phyloP scores from a whole-genome alignment of 2,888 invertebrate genomes.

The Creontiades dilutus region DNA sequence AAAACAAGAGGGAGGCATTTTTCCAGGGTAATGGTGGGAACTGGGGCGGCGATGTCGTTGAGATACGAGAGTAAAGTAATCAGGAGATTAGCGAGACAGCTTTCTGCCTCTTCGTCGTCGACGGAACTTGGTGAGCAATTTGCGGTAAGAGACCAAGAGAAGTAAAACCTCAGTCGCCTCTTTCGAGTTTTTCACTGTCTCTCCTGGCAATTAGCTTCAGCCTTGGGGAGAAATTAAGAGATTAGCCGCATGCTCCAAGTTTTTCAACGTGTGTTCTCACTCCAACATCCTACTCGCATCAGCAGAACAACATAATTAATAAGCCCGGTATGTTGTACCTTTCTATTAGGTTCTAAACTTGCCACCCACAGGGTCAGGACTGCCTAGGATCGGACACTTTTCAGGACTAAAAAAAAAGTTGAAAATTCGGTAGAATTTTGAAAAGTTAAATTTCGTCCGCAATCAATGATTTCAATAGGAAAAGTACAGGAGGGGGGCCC shows the following conservation, averaged over 20 bases:
- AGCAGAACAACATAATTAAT: no score
- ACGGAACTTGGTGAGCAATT: neutral
- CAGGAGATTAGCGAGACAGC: slow-evolving; percentile 32
- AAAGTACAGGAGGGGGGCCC: no score
- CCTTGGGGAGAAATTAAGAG: neutral
- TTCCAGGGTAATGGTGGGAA: slow-evolving; percentile 54
- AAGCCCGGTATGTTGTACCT: no score
- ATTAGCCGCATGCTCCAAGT: neutral
- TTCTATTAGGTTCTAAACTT: no score
- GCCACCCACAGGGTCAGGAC: no score
- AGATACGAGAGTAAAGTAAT: slow-evolving; percentile 29
- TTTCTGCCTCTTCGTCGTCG: neutral
- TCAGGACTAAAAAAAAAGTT: no score
- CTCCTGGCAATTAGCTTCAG: neutral
- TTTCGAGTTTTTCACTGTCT: neutral
- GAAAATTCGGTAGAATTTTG: no score
- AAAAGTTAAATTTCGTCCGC: no score
- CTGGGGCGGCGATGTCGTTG: slow-evolving; percentile 46
- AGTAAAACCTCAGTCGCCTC: neutral
- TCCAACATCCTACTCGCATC: no score
- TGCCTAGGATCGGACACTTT: no score
- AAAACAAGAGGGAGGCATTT: slow-evolving; percentile 8
- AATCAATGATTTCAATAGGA: no score
- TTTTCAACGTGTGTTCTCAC: no score
- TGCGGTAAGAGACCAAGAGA: neutral